A percentile compares a stretch with the other conserved stretches of the same genome.
These are phyloP conservation scores for Coranthus polyacanthus DNA, from an alignment of 2,797 vertebrate genomes.

Conservation along the genomic window DNA sequence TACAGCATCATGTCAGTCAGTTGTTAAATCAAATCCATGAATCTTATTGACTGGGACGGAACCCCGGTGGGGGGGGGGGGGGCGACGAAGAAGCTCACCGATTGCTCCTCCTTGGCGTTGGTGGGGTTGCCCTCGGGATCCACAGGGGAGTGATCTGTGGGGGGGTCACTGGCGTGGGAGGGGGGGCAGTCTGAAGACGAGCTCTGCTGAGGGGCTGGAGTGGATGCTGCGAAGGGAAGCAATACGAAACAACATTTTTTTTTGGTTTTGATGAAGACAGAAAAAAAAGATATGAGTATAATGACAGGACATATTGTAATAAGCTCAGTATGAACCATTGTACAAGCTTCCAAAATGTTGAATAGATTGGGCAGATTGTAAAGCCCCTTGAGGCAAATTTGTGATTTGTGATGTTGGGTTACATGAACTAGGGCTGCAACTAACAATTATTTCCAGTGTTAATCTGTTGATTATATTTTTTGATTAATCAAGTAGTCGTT, in stretches of 20 bases:
- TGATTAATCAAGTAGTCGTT: too few species aligned
- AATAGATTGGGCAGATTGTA: too few species aligned
- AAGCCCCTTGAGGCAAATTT: too few species aligned
- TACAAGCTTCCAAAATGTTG: too few species aligned
- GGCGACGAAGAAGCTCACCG: constrained; percentile 88
- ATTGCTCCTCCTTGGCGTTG: constrained; percentile 87
- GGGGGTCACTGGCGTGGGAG: constrained; percentile 86
- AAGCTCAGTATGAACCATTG: too few species aligned
- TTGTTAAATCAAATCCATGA: constrained; percentile 39
- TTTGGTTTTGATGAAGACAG: too few species aligned
- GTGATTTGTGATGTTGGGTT: too few species aligned
- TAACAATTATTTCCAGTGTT: too few species aligned
- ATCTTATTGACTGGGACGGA: constrained; percentile 39
- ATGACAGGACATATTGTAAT: too few species aligned
- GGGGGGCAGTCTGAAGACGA: constrained; percentile 91
- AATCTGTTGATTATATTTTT: too few species aligned
- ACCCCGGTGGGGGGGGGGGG: constrained; percentile 6
- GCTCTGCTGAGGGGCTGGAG: constrained; percentile 91
- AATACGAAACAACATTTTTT: background rate
- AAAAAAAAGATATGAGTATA: too few species aligned
- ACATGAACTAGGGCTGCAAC: too few species aligned
- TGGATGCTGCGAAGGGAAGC: constrained; percentile 85
- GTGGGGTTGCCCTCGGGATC: constrained; percentile 88
- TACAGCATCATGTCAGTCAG: constrained; percentile 28
- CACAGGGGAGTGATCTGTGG: constrained; percentile 86